A percentile compares a stretch with the other conserved stretches of the same genome.
phyloP scores from a whole-genome alignment of 2,113 vertebrate species.

The Platysternon megacephalum region DNA sequence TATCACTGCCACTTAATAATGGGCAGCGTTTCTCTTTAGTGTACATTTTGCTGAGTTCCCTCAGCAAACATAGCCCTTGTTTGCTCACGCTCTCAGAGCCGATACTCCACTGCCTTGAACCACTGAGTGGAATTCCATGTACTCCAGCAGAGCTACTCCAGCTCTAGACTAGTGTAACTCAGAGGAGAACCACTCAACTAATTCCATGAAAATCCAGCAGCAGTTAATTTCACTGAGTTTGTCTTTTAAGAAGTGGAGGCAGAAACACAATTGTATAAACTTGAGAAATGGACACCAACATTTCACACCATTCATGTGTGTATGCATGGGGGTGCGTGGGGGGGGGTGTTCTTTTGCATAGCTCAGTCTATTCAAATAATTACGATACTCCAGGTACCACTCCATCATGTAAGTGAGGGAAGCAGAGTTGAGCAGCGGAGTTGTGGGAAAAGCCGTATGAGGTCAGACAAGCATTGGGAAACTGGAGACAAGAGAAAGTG shows the following conservation, averaged over 20 bases:
- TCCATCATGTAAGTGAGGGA: background rate
- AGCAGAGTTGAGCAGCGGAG: background rate
- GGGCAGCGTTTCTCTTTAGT: background rate
- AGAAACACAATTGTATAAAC: constrained; percentile 9
- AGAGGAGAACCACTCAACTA: background rate
- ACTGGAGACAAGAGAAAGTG: background rate
- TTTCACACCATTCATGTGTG: constrained; percentile 23
- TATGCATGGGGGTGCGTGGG: background rate
- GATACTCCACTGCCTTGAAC: background rate
- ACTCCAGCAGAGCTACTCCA: background rate
- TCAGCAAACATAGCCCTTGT: background rate
- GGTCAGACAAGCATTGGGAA: background rate
- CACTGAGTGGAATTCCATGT: background rate
- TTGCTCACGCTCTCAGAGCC: background rate
- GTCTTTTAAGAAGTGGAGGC: background rate
- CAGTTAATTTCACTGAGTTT: background rate
- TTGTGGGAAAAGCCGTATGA: background rate
- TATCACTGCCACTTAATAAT: background rate
- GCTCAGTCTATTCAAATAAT: background rate
- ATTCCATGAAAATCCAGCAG: background rate
- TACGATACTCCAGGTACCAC: background rate
- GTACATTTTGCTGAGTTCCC: background rate
- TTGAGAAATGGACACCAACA: constrained; percentile 16
- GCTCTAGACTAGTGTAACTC: background rate
- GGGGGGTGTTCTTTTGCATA: background rate